Conservation (phyloP, 1,140 invertebrate species). For the Diachasma alloeum region DNA sequence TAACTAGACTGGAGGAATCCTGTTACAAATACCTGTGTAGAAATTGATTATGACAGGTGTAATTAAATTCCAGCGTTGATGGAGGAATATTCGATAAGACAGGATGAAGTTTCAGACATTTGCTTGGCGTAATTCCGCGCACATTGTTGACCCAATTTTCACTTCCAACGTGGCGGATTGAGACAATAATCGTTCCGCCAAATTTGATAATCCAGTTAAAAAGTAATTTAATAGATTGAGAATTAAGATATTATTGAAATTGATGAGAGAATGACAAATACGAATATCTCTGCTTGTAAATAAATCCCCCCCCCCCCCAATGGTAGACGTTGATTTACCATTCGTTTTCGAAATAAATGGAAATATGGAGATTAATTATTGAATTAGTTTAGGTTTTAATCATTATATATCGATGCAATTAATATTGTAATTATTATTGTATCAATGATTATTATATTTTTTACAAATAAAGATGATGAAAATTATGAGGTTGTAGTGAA, state of each 20-base stretch:
- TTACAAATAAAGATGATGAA: conserved; percentile 59
- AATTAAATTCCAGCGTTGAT: conserved; percentile 27
- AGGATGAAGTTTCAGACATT: background rate
- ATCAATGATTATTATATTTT: conserved; percentile 63
- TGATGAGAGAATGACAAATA: background rate
- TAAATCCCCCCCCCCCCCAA: background rate
- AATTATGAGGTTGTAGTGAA: background rate
- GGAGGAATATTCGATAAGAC: conserved; percentile 22
- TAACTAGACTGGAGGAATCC: background rate
- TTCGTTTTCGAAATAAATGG: background rate
- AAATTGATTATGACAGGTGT: conserved; percentile 23
- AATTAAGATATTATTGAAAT: background rate
- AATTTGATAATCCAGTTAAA: background rate
- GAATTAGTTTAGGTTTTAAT: background rate
- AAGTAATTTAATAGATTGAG: background rate
- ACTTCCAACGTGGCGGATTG: background rate
- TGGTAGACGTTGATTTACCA: background rate
- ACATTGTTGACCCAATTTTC: conserved; percentile 8
- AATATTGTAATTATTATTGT: conserved; percentile 50
- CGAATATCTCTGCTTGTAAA: background rate
- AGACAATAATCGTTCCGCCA: conserved; percentile 1
- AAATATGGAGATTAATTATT: background rate
- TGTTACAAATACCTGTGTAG: conserved; percentile 4
- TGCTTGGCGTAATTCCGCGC: conserved; percentile 1
- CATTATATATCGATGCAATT: conserved; percentile 32